A percentile compares a stretch with the other conserved stretches of the same genome.
Evolutionary conservation across 1,140 invertebrate species (phyloP).

Genomic region (Helicoverpa zea): DNA sequence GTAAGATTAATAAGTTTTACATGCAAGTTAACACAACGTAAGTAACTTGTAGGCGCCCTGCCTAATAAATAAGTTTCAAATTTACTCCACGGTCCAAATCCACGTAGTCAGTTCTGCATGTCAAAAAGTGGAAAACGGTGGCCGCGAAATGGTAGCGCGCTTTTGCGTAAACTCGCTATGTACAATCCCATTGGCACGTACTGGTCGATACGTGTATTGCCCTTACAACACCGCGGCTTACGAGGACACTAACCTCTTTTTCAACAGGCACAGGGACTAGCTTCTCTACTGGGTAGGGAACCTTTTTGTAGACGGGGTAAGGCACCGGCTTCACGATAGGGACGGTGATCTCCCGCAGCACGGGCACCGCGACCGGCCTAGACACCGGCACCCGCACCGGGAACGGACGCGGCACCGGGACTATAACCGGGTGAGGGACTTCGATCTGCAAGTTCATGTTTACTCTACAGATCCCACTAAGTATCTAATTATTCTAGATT

Average conservation of each 20-base stretch:
- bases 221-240: not conserved
- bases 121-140: constrained; percentile 14
- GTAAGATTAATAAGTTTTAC: not conserved
- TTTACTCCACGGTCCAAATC: not conserved
- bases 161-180: constrained; percentile 22
- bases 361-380: constrained; percentile 89
- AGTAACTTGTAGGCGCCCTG: not conserved
- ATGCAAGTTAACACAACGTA: constrained; percentile 28
- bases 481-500: not conserved
- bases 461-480: constrained; percentile 39
- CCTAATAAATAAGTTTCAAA: not conserved
- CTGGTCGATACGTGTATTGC: not conserved
- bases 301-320: constrained; percentile 89
- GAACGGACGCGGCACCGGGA: constrained; percentile 89
- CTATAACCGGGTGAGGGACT: constrained; percentile 89
- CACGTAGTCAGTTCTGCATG: constrained; percentile 11
- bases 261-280: constrained; percentile 89
- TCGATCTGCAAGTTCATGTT: constrained; percentile 77
- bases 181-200: constrained; percentile 14
- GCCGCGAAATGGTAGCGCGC: constrained; percentile 6
- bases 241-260: constrained; percentile 85
- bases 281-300: constrained; percentile 90
- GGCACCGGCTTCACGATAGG: constrained; percentile 90
- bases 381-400: constrained; percentile 89
- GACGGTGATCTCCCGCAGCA: constrained; percentile 89